These are phyloP conservation scores for Coranthus polyacanthus DNA, from an alignment of 2,797 vertebrate genomes.

Conservation along the genomic window DNA sequence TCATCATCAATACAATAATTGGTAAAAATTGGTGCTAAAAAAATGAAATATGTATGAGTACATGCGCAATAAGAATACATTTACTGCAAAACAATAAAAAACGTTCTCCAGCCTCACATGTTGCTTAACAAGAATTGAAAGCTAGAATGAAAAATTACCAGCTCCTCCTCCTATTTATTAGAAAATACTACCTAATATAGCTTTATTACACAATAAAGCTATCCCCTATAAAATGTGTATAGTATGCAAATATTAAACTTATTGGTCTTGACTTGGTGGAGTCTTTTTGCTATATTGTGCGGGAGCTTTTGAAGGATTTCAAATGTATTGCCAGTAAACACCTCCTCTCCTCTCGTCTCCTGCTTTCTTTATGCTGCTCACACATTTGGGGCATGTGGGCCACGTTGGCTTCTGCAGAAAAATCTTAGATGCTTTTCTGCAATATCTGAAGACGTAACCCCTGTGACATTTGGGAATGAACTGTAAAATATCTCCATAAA, in stretches of 20 bases:
- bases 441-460: slow-evolving; percentile 51
- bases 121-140: slow-evolving; percentile 12
- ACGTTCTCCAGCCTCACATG: slow-evolving; percentile 3
- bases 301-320: neutral
- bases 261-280: neutral
- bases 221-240: slow-evolving; percentile 3
- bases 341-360: slow-evolving; percentile 8
- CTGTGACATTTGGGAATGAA: slow-evolving; percentile 58
- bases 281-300: neutral
- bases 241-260: neutral
- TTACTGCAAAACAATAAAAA: neutral
- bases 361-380: slow-evolving; percentile 12
- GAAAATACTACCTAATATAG: slow-evolving; percentile 14
- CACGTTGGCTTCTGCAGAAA: slow-evolving; percentile 38
- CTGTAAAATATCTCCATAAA: slow-evolving; percentile 61
- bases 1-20: slow-evolving; percentile 5
- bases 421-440: slow-evolving; percentile 25
- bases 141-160: slow-evolving; percentile 23
- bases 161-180: slow-evolving; percentile 16
- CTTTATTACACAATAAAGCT: slow-evolving; percentile 16
- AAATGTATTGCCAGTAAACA: slow-evolving; percentile 4
- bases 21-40: neutral
- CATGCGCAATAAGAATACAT: slow-evolving; percentile 14
- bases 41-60: slow-evolving; percentile 2
- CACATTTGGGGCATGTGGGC: slow-evolving; percentile 41